A percentile compares a stretch with the other conserved stretches of the same genome.
These are phyloP conservation scores for Rhynchomys soricoides DNA, from an alignment of 2,113 vertebrate species.

Conservation along the genomic window DNA sequence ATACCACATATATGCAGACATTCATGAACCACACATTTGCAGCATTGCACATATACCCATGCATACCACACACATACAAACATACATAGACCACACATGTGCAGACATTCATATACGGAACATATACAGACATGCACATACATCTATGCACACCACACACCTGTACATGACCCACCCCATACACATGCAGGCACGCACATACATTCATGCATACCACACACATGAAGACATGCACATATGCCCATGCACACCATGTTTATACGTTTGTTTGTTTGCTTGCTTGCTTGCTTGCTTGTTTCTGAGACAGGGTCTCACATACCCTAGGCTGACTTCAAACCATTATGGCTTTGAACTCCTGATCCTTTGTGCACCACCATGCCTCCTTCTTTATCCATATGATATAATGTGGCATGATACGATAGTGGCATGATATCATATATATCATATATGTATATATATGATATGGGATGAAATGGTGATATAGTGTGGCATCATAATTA, in stretches of 20 bases:
- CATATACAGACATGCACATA: too few relatives aligned
- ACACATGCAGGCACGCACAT: not conserved
- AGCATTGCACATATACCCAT: not conserved
- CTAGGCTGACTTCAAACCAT: not conserved
- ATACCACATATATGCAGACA: not conserved
- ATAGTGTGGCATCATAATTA: too few relatives aligned
- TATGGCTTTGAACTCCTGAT: not conserved
- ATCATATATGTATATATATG: too few relatives aligned
- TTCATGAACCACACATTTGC: not conserved
- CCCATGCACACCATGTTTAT: not conserved
- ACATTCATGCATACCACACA: not conserved
- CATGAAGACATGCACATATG: not conserved
- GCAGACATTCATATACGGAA: too few relatives aligned
- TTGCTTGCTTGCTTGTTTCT: not conserved
- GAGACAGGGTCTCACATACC: not conserved
- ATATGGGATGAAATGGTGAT: too few relatives aligned
- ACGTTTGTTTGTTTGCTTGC: not conserved
- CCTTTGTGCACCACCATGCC: not conserved
- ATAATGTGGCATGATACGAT: too few relatives aligned
- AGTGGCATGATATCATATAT: too few relatives aligned
- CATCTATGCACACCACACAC: too few relatives aligned
- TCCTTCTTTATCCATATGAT: not conserved
- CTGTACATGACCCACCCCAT: not conserved
- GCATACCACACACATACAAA: not conserved
- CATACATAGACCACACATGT: too few relatives aligned